Conservation (phyloP, 2,113 vertebrate genomes). For the Pedetes capensis region DNA sequence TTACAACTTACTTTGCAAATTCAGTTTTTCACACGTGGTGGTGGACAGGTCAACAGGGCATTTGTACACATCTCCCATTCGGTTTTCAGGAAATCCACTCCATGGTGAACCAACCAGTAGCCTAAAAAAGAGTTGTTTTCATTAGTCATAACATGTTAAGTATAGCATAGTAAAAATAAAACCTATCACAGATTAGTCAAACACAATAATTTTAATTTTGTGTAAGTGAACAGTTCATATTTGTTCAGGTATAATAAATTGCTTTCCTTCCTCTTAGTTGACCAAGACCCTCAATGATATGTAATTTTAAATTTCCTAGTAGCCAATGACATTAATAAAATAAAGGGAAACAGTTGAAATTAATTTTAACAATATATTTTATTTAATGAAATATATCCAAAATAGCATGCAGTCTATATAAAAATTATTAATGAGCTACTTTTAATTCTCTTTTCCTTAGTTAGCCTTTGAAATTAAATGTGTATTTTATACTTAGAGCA, state of each 20-base stretch:
- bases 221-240: background rate
- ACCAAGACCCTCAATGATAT: background rate
- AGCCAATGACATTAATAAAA: background rate
- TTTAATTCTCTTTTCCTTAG: background rate
- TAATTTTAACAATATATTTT: background rate
- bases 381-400: background rate
- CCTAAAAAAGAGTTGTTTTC: constrained; percentile 80
- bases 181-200: background rate
- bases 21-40: constrained; percentile 87
- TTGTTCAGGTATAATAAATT: background rate
- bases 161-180: background rate
- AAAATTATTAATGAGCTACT: background rate
- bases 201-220: background rate
- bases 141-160: background rate
- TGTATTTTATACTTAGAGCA: background rate
- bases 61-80: constrained; percentile 92
- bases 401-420: background rate
- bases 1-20: constrained; percentile 86
- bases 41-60: constrained; percentile 84
- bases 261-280: background rate
- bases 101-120: constrained; percentile 92
- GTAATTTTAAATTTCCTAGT: background rate
- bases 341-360: background rate
- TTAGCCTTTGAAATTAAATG: background rate
- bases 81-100: constrained; percentile 89